Conservation (phyloP, 1,140 invertebrate species). For the Platyscapa corneri region DNA sequence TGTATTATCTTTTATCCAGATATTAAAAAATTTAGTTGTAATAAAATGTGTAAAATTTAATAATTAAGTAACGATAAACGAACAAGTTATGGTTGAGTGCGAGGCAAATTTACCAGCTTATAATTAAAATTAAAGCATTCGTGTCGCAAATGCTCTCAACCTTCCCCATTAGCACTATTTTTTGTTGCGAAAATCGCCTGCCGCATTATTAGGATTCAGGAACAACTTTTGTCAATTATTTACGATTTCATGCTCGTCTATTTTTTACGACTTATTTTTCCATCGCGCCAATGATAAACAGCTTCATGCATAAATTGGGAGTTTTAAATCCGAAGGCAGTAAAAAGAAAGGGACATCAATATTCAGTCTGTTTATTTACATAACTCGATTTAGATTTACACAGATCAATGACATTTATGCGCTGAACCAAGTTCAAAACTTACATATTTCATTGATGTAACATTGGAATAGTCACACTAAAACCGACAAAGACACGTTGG, state of each 20-base stretch:
- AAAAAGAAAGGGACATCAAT: conserved; percentile 20
- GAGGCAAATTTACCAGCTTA: no score
- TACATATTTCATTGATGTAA: background rate
- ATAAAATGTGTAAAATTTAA: no score
- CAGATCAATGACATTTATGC: conserved; percentile 22
- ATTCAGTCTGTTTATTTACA: conserved; percentile 45
- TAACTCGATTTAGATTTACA: conserved; percentile 39
- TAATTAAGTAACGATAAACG: no score
- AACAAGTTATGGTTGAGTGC: no score
- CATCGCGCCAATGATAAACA: background rate
- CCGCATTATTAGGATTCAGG: background rate
- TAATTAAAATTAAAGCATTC: background rate
- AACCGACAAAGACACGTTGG: background rate
- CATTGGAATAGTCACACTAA: background rate
- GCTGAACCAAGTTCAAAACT: background rate
- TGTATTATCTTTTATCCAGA: no score
- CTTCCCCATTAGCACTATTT: background rate
- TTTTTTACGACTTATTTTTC: conserved; percentile 18
- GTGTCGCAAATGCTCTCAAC: background rate
- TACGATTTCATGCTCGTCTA: conserved; percentile 1
- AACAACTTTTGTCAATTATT: conserved; percentile 7
- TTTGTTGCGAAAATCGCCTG: background rate
- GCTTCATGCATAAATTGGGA: background rate
- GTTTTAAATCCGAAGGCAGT: background rate
- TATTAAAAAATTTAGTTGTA: no score